Conservation (phyloP, 2,113 vertebrate species). For the Butorides virescens region DNA sequence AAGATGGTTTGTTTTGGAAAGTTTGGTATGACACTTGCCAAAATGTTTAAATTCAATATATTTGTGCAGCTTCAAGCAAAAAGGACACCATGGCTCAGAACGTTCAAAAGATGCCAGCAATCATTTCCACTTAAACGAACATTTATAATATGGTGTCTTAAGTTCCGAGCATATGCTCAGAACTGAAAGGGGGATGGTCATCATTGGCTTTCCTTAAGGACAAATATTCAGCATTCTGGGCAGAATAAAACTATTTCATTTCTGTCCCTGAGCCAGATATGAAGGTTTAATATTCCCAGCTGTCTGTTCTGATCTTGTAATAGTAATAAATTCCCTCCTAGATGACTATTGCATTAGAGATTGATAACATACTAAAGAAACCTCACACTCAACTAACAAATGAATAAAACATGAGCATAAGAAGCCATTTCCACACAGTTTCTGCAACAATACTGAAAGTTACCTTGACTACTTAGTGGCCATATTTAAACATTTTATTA, state of each 20-base stretch:
- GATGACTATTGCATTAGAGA: neutral
- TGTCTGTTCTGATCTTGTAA: neutral
- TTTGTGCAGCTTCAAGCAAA: neutral
- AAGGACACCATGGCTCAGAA: neutral
- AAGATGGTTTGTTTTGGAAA: neutral
- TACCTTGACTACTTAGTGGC: neutral
- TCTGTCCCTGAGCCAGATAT: neutral
- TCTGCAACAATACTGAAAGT: neutral
- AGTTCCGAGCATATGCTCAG: neutral
- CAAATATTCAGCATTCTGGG: neutral
- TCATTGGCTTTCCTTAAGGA: neutral
- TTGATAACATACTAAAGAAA: neutral
- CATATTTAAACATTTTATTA: neutral
- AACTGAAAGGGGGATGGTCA: neutral
- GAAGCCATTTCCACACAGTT: neutral
- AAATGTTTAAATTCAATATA: neutral
- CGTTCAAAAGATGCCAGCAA: neutral
- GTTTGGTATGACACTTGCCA: neutral
- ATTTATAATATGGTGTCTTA: neutral
- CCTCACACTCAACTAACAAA: neutral
- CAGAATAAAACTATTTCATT: neutral
- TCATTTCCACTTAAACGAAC: neutral
- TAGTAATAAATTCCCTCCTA: neutral
- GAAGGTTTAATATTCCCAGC: neutral
- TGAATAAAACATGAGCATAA: conserved; percentile 5